A percentile compares a stretch with the other conserved stretches of the same genome.
These are phyloP conservation scores for Stenichneumon culpator DNA, from an alignment of 2,888 invertebrate genomes.

Conservation along the genomic window DNA sequence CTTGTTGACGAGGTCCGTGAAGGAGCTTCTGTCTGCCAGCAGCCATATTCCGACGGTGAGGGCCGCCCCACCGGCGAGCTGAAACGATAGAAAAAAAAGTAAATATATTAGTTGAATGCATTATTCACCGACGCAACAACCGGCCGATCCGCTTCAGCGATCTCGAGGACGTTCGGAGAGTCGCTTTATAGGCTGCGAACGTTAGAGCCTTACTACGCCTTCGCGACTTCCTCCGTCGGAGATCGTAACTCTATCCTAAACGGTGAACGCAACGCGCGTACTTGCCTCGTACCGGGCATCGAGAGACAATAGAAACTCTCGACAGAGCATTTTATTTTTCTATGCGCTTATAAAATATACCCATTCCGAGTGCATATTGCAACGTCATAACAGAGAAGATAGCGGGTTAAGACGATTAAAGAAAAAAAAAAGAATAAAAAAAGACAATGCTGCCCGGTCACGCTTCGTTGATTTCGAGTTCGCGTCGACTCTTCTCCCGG, in stretches of 20 bases:
- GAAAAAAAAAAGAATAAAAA: conserved; percentile 6
- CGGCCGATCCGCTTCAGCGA: conserved; percentile 60
- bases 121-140: conserved; percentile 38
- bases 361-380: neutral
- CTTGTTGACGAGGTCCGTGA: conserved; percentile 85
- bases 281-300: neutral
- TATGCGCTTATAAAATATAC: neutral
- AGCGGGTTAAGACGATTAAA: neutral
- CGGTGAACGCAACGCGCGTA: conserved; percentile 35
- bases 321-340: conserved; percentile 32
- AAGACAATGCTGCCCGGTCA: conserved; percentile 36
- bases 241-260: conserved; percentile 51
- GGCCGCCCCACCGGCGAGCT: conserved; percentile 88
- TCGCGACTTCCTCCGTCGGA: conserved; percentile 44
- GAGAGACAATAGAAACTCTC: conserved; percentile 39
- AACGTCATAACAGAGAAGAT: conserved; percentile 1
- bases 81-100: conserved; percentile 73
- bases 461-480: conserved; percentile 46
- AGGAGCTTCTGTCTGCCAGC: conserved; percentile 89
- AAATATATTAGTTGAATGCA: conserved; percentile 32
- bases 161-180: conserved; percentile 58
- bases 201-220: conserved; percentile 27
- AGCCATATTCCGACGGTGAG: conserved; percentile 90
- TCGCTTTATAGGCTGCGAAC: neutral
- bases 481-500: neutral